Evolutionary conservation across 2,113 vertebrate species (phyloP).

Genomic region (Hippocampus abdominalis): DNA sequence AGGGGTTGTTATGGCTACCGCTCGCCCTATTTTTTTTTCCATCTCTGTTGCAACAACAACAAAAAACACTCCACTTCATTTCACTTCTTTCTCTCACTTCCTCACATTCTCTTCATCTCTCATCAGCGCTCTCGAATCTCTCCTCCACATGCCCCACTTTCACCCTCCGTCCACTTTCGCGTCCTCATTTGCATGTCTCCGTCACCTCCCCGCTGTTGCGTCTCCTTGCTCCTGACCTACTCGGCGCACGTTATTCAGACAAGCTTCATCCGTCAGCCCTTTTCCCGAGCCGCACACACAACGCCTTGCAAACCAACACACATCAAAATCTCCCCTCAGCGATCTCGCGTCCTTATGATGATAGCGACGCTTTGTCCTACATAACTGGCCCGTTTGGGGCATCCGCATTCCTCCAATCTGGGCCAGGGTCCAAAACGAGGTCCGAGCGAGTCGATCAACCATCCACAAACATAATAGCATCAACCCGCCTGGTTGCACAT

Average conservation of each 20-base stretch:
- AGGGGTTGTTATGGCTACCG: no score
- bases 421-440: conserved; percentile 43
- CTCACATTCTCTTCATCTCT: conserved; percentile 17
- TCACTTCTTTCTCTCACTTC: conserved; percentile 13
- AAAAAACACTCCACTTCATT: not conserved
- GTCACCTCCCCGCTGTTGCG: conserved; percentile 14
- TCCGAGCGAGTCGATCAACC: conserved; percentile 11
- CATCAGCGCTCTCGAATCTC: not conserved
- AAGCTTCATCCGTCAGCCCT: not conserved
- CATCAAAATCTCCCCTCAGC: not conserved
- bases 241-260: not conserved
- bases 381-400: conserved; percentile 49
- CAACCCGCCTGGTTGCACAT: not conserved
- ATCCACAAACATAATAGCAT: conserved; percentile 1
- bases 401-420: conserved; percentile 42
- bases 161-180: conserved; percentile 17
- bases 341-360: conserved; percentile 4
- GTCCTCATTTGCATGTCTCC: conserved; percentile 12
- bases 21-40: not conserved
- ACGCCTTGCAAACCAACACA: not conserved
- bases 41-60: not conserved
- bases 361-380: conserved; percentile 44
- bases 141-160: conserved; percentile 27
- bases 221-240: not conserved
- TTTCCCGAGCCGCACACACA: not conserved